Conservation (phyloP, 2,797 vertebrate genomes). For the Acanthis flammea region DNA sequence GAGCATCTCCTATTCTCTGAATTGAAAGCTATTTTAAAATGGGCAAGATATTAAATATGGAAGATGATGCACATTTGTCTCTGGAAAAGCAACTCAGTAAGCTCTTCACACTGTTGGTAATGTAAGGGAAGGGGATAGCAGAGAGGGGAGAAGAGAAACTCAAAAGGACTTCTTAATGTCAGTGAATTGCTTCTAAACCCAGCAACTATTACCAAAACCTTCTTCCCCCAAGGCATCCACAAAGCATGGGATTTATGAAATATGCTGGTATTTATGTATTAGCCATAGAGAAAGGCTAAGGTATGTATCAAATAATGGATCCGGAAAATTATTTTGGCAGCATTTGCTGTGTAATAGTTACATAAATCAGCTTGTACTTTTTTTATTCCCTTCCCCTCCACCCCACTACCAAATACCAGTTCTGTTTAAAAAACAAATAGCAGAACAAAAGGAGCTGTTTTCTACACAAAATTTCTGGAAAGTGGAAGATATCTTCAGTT, state of each 20-base stretch:
- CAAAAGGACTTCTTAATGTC: not conserved
- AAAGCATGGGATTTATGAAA: not conserved
- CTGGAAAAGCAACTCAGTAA: not conserved
- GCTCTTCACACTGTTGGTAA: not conserved
- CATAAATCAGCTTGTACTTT: not conserved
- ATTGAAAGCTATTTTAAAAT: not conserved
- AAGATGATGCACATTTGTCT: not conserved
- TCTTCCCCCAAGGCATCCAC: not conserved
- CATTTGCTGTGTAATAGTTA: not conserved
- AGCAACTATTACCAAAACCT: not conserved
- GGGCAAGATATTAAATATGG: not conserved
- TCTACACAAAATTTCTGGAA: not conserved
- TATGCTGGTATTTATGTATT: not conserved
- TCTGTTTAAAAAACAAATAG: not conserved
- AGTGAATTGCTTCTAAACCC: not conserved
- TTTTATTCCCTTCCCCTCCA: not conserved
- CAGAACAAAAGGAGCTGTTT: not conserved
- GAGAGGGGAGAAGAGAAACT: not conserved
- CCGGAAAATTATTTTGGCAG: not conserved
- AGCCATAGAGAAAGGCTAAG: not conserved
- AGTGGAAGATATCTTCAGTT: not conserved
- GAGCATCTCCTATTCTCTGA: not conserved
- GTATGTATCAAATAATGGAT: not conserved
- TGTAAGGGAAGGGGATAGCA: not conserved
- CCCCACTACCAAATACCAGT: not conserved